phyloP scores from a whole-genome alignment of 2,797 vertebrate species.

The Sebastes taczanowskii region DNA sequence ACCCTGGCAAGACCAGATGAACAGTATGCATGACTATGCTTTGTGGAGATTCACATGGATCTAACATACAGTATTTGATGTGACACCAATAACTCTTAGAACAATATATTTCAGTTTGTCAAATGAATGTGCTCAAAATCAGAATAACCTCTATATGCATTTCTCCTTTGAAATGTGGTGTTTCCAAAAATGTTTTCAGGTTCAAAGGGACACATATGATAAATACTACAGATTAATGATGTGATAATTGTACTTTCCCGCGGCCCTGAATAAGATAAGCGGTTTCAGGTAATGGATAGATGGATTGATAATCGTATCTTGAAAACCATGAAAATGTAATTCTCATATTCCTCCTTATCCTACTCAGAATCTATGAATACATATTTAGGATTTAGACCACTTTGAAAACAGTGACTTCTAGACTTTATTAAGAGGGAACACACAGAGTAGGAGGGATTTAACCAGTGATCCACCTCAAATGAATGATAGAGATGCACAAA shows the following conservation, averaged over 20 bases:
- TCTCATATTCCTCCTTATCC: no score
- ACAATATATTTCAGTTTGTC: neutral
- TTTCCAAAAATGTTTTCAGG: neutral
- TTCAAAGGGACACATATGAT: neutral
- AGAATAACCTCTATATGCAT: neutral
- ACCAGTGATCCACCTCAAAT: neutral
- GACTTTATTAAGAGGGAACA: neutral
- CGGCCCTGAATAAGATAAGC: no score
- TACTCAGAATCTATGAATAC: no score
- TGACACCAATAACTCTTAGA: neutral
- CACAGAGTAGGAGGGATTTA: neutral
- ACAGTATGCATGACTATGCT: neutral
- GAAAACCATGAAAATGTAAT: neutral
- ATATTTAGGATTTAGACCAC: no score
- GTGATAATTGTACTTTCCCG: neutral
- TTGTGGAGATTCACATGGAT: neutral
- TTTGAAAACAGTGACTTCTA: neutral
- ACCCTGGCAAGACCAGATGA: neutral
- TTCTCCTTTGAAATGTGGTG: neutral
- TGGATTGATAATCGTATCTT: neutral
- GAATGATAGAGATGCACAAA: neutral
- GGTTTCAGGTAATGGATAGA: no score
- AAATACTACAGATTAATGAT: neutral
- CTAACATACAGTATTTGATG: neutral
- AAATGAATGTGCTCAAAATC: neutral